Evolutionary conservation across 2,888 invertebrate species (phyloP).

Genomic region (Polyommatus iphigenia): DNA sequence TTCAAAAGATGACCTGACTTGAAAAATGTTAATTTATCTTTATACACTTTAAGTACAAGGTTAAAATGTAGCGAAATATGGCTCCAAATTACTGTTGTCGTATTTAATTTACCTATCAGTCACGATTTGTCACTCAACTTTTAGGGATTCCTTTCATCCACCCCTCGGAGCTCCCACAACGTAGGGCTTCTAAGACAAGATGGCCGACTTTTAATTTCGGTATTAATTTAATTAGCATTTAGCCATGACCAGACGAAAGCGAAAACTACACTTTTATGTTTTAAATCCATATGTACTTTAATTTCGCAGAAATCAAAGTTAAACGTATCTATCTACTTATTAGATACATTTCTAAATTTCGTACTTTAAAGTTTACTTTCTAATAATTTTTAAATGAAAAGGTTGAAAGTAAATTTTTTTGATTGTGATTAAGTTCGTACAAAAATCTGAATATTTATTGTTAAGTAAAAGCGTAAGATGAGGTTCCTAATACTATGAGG

Average conservation of each 20-base stretch:
- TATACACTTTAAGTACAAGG: no score
- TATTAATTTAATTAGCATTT: slow-evolving; percentile 48
- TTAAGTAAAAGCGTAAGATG: no score
- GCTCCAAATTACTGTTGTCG: slow-evolving; percentile 2
- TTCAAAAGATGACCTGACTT: background rate
- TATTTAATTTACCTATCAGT: slow-evolving; percentile 17
- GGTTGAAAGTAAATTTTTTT: no score
- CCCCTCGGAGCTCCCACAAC: slow-evolving; percentile 43
- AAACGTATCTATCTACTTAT: no score
- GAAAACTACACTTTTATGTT: slow-evolving; percentile 2
- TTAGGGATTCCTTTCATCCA: slow-evolving; percentile 62
- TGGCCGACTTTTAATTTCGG: slow-evolving; percentile 61
- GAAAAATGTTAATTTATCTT: no score
- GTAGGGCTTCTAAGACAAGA: slow-evolving; percentile 71
- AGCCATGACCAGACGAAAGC: slow-evolving; percentile 35
- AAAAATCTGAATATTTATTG: no score
- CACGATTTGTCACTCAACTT: slow-evolving; percentile 40
- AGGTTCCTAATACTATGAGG: no score
- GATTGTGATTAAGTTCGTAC: no score
- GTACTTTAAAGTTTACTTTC: no score
- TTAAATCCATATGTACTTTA: background rate
- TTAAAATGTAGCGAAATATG: no score
- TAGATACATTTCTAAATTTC: no score
- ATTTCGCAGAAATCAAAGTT: background rate
- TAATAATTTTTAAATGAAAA: no score